phyloP scores from a whole-genome alignment of 1,140 invertebrate genomes.

The Drosophila bipectinata region DNA sequence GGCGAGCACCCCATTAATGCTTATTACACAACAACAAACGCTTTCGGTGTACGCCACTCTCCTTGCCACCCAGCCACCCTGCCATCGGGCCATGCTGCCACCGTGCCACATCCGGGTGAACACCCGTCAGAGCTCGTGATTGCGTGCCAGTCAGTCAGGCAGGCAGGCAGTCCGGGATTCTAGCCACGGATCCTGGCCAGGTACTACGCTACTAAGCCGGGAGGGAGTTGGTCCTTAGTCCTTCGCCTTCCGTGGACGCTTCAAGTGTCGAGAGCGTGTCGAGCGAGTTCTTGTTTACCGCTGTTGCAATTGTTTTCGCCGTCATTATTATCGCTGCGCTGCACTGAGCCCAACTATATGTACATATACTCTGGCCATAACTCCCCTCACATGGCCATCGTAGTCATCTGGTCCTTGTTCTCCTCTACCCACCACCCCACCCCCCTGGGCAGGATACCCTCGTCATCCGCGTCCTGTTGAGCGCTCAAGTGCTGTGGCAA shows the following conservation, averaged over 20 bases:
- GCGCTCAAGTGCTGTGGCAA: conserved; percentile 81
- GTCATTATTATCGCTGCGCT: conserved; percentile 75
- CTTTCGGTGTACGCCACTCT: conserved; percentile 4
- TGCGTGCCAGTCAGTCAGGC: conserved; percentile 51
- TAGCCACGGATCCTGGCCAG: conserved; percentile 35
- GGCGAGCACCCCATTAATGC: conserved; percentile 69
- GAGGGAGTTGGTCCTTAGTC: conserved; percentile 6
- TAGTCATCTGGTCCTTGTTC: conserved; percentile 18
- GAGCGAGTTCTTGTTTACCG: conserved; percentile 78
- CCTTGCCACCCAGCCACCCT: background rate
- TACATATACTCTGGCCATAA: background rate
- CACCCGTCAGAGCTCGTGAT: conserved; percentile 55
- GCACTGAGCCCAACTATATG: conserved; percentile 9
- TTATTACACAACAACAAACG: conserved; percentile 71
- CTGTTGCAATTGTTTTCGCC: conserved; percentile 78
- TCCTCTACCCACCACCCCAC: conserved; percentile 19
- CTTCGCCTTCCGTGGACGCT: conserved; percentile 21
- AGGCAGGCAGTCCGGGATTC: conserved; percentile 8
- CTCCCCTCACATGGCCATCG: conserved; percentile 14
- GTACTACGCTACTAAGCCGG: conserved; percentile 4
- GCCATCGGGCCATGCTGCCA: background rate
- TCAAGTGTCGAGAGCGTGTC: conserved; percentile 75
- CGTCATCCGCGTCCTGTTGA: conserved; percentile 59
- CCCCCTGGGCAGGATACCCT: conserved; percentile 27
- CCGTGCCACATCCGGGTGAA: conserved; percentile 4